A percentile compares a stretch with the other conserved stretches of the same genome.
phyloP scores from a whole-genome alignment of 2,113 vertebrate genomes.

The Bubo blakistoni region DNA sequence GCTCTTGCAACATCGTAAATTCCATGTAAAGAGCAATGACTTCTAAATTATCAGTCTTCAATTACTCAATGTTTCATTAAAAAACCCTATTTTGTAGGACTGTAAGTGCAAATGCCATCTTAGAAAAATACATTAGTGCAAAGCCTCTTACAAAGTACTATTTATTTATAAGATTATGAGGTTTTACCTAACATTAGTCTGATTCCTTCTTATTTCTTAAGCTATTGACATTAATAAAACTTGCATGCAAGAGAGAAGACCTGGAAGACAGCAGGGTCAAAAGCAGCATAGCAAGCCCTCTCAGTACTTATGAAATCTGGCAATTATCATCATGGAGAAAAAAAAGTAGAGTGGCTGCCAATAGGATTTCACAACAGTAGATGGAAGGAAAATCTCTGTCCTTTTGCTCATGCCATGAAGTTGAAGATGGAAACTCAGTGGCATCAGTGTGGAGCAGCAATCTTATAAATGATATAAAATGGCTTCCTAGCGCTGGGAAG shows the following conservation, averaged over 20 bases:
- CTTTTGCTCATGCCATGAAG: neutral
- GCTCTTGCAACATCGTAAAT: constrained; percentile 37
- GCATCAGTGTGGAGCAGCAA: neutral
- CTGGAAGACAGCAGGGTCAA: neutral
- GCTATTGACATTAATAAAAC: neutral
- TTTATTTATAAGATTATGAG: neutral
- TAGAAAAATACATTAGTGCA: neutral
- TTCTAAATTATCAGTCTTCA: neutral
- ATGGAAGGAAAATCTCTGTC: neutral
- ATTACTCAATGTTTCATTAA: constrained; percentile 4
- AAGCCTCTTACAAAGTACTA: neutral
- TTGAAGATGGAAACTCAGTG: neutral
- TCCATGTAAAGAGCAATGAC: constrained; percentile 5
- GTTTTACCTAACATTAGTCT: neutral
- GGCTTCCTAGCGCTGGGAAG: neutral
- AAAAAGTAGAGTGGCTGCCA: neutral
- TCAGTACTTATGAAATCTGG: neutral
- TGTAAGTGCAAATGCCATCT: constrained; percentile 12
- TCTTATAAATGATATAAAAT: neutral
- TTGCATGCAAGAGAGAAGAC: neutral
- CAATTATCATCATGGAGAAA: neutral
- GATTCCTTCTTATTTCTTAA: constrained; percentile 15
- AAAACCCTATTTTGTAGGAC: neutral
- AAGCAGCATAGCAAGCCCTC: neutral
- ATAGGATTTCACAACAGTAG: neutral